phyloP scores from a whole-genome alignment of 2,797 vertebrate species.

The Moxostoma hubbsi region DNA sequence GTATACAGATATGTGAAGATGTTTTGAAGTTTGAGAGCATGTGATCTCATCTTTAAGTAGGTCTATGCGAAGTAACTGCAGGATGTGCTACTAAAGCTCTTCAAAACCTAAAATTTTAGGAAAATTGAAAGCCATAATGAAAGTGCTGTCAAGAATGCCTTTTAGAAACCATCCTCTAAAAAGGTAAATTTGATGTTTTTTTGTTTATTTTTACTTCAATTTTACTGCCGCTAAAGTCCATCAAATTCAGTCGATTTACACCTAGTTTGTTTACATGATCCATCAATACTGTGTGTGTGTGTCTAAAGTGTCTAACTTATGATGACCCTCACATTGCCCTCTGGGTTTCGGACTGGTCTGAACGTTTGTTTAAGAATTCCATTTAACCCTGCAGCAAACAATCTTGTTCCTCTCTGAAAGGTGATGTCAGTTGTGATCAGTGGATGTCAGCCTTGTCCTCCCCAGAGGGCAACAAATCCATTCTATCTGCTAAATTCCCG shows the following conservation, averaged over 20 bases:
- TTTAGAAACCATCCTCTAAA: too few species aligned
- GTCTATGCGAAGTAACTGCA: neutral
- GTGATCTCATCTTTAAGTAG: too few species aligned
- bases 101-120: neutral
- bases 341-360: conserved; percentile 28
- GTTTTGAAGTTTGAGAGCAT: too few species aligned
- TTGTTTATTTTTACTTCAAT: too few species aligned
- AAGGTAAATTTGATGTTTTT: too few species aligned
- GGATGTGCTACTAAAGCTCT: neutral
- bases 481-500: conserved; percentile 51
- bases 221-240: neutral
- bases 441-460: conserved; percentile 16
- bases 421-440: conserved; percentile 16
- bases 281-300: conserved; percentile 14
- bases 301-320: conserved; percentile 14
- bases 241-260: neutral
- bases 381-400: conserved; percentile 49
- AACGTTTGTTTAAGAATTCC: conserved; percentile 46
- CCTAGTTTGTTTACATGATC: conserved; percentile 13
- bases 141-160: too few species aligned
- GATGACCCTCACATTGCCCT: neutral
- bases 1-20: too few species aligned
- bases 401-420: conserved; percentile 38
- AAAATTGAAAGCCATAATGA: too few species aligned
- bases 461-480: conserved; percentile 52